Base-by-base conservation (phyloP, 2,113 vertebrate species). In the Ondatra zibethicus region DNA sequence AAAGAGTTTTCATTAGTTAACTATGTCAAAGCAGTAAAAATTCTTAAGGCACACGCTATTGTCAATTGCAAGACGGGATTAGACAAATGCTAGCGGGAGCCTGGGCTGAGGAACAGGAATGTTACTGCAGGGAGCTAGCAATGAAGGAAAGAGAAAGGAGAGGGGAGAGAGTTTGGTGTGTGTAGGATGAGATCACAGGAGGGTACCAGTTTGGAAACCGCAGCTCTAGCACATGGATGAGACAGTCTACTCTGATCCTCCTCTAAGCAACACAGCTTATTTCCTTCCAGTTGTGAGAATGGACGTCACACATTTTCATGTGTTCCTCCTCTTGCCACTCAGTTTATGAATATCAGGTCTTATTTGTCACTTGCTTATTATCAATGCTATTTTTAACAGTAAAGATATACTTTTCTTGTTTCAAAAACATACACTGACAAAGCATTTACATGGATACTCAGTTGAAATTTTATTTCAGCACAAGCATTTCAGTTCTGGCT, bases 361-460 rank as follows among this genome's bases (percentile, higher is more conserved):
- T 39, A 82, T 91, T 88, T 85, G 81, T 85, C n/a, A 21, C 58
- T 58, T 58, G 58, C 58, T 58, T 27, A 29, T 95, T 45, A 61
- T 45, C 27, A 31, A 1, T 80, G 39, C 5, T 63, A 2, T 88
- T 9, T 96, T 17, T 88, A 45, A 78, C 39, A 66, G 72, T 33
- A n/a, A 81, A 66, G 81, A 91, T 33, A 14, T 13, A 66, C 5
- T 27, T 77, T 16, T n/a, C 13, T 45, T 84, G n/a, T 65, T 77
- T 85, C 50, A 9, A 61, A 88, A 68, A 29, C 31, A 92, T 31
- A 39, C 16, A n/a, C 17, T 65, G 36, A 73, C 76, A 88, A 87
- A 21, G 39, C 19, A 17, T 96, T 84, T 96, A 94, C 93, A 78
- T 65, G 92, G 42, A 77, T 86, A 58, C 10, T 89, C 78, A 42